These are phyloP conservation scores for Drosophila novamexicana DNA, from an alignment of 1,140 invertebrate species.

Conservation along the genomic window DNA sequence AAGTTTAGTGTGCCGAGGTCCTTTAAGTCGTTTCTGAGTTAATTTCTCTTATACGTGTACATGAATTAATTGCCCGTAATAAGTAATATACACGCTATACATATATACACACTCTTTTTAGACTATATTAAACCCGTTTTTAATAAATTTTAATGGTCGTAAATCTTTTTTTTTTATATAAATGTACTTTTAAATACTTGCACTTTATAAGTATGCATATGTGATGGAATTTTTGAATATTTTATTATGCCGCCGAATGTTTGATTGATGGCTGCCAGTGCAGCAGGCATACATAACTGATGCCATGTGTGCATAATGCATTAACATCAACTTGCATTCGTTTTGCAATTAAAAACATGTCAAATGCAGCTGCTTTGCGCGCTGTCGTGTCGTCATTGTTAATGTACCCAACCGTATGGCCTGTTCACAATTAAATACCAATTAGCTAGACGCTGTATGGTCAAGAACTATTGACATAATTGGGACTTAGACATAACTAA, in stretches of 20 bases:
- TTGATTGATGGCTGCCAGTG: slow-evolving; percentile 42
- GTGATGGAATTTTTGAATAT: slow-evolving; percentile 60
- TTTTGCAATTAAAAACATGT: slow-evolving; percentile 58
- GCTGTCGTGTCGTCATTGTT: neutral
- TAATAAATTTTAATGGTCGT: neutral
- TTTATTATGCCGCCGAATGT: slow-evolving; percentile 48
- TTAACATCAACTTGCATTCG: slow-evolving; percentile 56
- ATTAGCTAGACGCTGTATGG: slow-evolving; percentile 38
- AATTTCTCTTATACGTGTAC: no score
- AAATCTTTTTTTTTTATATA: neutral
- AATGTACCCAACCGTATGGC: slow-evolving; percentile 1
- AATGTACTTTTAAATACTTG: slow-evolving; percentile 30
- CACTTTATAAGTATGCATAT: slow-evolving; percentile 36
- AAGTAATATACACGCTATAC: no score
- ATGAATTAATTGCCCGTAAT: no score
- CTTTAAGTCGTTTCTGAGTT: no score
- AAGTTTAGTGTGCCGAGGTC: no score
- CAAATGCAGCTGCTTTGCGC: slow-evolving; percentile 17
- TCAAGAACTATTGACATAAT: slow-evolving; percentile 45
- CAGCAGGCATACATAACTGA: slow-evolving; percentile 57
- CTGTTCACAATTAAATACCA: slow-evolving; percentile 58
- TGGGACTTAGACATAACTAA: neutral
- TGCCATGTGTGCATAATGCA: slow-evolving; percentile 60
- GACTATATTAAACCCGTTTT: no score
- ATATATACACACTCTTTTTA: no score